Evolutionary conservation across 1,140 invertebrate species (phyloP).

Genomic region (Parasteatoda tepidariorum): DNA sequence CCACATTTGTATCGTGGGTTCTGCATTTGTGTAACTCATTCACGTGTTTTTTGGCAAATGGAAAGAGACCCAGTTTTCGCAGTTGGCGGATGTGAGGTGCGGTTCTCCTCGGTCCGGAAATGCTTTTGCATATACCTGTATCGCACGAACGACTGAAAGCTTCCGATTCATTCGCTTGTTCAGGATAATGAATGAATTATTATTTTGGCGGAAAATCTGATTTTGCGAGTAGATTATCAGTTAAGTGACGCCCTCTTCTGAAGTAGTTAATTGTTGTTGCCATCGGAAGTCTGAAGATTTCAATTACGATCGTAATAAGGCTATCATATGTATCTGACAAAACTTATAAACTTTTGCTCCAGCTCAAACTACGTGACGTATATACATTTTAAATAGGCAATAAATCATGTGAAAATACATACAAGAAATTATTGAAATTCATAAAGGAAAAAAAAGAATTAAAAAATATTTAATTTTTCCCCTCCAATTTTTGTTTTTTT

Average conservation of each 20-base stretch:
- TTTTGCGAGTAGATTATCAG: slow-evolving; percentile 8
- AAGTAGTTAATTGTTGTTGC: neutral
- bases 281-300: neutral
- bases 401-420: neutral
- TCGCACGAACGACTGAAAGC: slow-evolving; percentile 17
- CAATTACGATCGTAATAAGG: neutral
- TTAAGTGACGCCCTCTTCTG: neutral
- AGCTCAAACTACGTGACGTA: neutral
- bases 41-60: slow-evolving; percentile 11
- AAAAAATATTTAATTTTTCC: too few species aligned
- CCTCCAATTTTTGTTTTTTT: too few species aligned
- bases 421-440: neutral
- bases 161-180: slow-evolving; percentile 38
- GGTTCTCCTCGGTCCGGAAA: slow-evolving; percentile 37
- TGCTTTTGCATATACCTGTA: slow-evolving; percentile 42
- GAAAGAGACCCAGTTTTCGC: slow-evolving; percentile 38
- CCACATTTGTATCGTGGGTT: too few species aligned
- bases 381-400: neutral
- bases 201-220: slow-evolving; percentile 17
- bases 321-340: neutral
- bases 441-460: too few species aligned
- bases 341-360: neutral
- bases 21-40: too few species aligned
- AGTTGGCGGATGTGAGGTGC: slow-evolving; percentile 26
- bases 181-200: slow-evolving; percentile 37